Evolutionary conservation across 2,113 vertebrate genomes (phyloP).

Genomic region (Syrrhaptes paradoxus): DNA sequence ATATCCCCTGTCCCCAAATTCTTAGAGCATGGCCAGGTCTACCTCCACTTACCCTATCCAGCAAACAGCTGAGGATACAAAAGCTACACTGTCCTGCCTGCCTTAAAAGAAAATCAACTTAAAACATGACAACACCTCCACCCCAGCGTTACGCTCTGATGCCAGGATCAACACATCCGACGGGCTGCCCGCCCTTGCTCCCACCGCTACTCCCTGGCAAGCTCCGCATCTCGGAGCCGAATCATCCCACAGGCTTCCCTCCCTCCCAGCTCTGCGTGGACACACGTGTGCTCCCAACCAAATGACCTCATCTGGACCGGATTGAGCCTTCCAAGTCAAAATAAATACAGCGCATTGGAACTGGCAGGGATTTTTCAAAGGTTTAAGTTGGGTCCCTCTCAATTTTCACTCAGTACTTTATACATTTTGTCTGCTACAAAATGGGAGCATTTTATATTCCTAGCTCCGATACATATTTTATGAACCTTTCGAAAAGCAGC

Average conservation of each 20-base stretch:
- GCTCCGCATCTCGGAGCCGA: neutral
- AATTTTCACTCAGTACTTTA: constrained; percentile 16
- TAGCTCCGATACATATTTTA: constrained; percentile 26
- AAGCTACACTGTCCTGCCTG: constrained; percentile 42
- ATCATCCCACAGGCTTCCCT: constrained; percentile 22
- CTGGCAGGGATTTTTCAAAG: constrained; percentile 38
- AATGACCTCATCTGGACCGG: constrained; percentile 36
- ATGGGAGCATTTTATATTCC: constrained; percentile 32
- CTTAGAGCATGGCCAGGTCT: neutral
- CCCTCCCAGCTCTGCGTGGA: neutral
- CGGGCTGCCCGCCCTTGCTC: neutral
- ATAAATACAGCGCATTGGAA: constrained; percentile 45
- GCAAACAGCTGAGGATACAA: constrained; percentile 54
- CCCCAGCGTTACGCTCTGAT: neutral
- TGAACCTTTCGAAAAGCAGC: constrained; percentile 8
- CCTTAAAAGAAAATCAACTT: constrained; percentile 56
- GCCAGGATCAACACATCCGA: constrained; percentile 60
- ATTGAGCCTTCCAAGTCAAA: constrained; percentile 51
- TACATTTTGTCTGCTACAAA: constrained; percentile 1
- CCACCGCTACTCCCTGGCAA: constrained; percentile 12
- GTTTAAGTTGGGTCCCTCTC: constrained; percentile 16
- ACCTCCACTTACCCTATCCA: neutral
- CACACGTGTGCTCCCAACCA: constrained; percentile 1
- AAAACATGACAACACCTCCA: constrained; percentile 31
- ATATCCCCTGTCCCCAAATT: neutral